Evolutionary conservation across 2,888 invertebrate species (phyloP), one percentile per base, ranked within the genome.

Genomic region (Cheilosia pagana): DNA sequence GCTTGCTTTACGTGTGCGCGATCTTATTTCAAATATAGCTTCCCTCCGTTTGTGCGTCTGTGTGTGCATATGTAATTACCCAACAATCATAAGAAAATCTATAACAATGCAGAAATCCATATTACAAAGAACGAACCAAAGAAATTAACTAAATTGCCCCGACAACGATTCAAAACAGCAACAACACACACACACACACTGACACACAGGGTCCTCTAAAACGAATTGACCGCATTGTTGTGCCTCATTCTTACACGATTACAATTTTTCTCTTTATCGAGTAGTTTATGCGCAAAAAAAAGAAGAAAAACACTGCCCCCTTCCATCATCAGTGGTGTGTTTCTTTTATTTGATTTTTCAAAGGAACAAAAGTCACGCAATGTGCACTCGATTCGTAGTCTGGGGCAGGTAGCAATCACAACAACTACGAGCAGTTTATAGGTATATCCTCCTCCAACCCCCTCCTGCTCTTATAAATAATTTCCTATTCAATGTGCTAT

Each of bases 281-380:
- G 21, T 50, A 19, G 62, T 68, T 55, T 71, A 43, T 81, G 81
- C 63, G 48, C 70, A 71, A 71, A 76, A 76, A 77, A 41, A 3
- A 41, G 7, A 43, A 43, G 16, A 43, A 43, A 62, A 75, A 81
- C 3, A 14, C 43, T 16, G 7, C n/a, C 59, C 39, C 55, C 63
- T 59, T 35, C 25, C 25, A 41, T 6, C 1, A n/a, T n/a, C n/a
- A n/a, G n/a, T n/a, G 35, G 35, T 35, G 3, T n/a, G 5, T 39
- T 35, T 57, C 16, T 76, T 76, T 57, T 60, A 52, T 74, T 74
- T 74, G 68, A 79, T 83, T 83, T 78, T 65, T 74, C 68, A 50
- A 72, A 70, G 65, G 74, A 83, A 79, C 83, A 83, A 70, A 82
- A 82, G 83, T 83, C 83, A 83, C 83, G 83, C 83, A 83, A 83